Evolutionary conservation across 2,113 vertebrate genomes (phyloP), one percentile per base, ranked within the genome.

Genomic region (Tretioscincus oriximinensis): DNA sequence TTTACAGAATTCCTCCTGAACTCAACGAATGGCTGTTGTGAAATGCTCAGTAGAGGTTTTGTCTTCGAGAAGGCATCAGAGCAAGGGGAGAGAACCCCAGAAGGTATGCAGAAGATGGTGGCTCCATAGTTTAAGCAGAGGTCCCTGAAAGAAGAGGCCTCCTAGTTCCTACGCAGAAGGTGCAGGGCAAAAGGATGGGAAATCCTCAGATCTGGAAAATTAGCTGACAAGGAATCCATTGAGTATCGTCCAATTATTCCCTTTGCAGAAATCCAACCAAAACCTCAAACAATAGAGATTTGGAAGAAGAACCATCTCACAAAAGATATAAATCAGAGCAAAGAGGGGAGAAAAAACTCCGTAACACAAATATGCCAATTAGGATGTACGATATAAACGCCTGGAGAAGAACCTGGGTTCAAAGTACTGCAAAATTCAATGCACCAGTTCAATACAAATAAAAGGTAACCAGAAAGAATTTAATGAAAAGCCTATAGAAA

Each of bases 1-100:
- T 88, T 92, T 87, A 89, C 35, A 92, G 73, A 89, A 90, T 67
- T 79, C 78, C 86, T 84, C 81, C 64, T n/a, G 86, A 90, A 89
- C 61, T 81, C 61, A 64, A 85, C 76, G 76, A 77, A 73, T 76
- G 84, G 69, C 81, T 88, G 85, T 86, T 11, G 83, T 88, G 18
- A 77, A 90, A 88, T 26, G 93, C 47, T 81, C 0, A 9, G 89
- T 92, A 92, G 89, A 87, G 85, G 35, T 91, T 80, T 49, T 31
- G 68, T 45, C 45, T 72, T 71, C 65, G 12, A 16, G 29, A 49
- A 7, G 28, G 26, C n/a, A 31, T 10, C 29, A 7, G 8, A 11
- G 28, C 4, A 10, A 26, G 22, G 9, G 45, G 10, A 9, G 45
- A 51, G 11, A 26, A 7, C 21, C 28, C 9, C 14, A 65, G 64